phyloP scores from a whole-genome alignment of 2,888 invertebrate genomes.

The Chydorus sphaericus region DNA sequence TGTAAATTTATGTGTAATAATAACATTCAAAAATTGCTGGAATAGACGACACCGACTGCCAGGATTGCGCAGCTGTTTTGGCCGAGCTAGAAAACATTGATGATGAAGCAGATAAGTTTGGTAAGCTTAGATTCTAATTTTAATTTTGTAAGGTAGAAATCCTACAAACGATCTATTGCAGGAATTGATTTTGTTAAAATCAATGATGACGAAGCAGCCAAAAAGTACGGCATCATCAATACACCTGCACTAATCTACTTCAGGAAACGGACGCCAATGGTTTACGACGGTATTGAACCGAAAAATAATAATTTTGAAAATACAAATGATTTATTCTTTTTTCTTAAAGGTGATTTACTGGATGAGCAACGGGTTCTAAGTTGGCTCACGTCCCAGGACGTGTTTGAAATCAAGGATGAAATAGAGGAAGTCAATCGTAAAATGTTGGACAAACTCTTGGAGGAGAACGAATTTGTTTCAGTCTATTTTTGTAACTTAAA shows the following conservation, averaged over 20 bases:
- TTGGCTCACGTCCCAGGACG: slow-evolving; percentile 86
- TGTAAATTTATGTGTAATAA: too few relatives aligned
- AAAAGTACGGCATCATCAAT: slow-evolving; percentile 64
- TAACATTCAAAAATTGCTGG: slow-evolving; percentile 19
- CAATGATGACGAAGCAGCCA: slow-evolving; percentile 62
- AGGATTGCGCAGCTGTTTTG: slow-evolving; percentile 62
- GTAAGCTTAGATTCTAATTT: slow-evolving; percentile 27
- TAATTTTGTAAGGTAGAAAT: not conserved
- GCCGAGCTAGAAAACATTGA: slow-evolving; percentile 85
- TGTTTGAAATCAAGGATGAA: slow-evolving; percentile 88
- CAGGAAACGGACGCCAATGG: slow-evolving; percentile 62
- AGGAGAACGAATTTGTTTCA: slow-evolving; percentile 87
- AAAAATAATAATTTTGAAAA: not conserved
- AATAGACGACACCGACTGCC: slow-evolving; percentile 68
- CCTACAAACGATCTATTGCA: slow-evolving; percentile 17
- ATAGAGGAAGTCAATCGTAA: slow-evolving; percentile 94
- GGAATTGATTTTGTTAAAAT: slow-evolving; percentile 88
- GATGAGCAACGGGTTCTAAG: slow-evolving; percentile 71
- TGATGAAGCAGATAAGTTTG: slow-evolving; percentile 73
- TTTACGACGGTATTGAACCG: slow-evolving; percentile 71
- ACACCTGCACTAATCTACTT: slow-evolving; percentile 78
- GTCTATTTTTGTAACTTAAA: slow-evolving; percentile 80
- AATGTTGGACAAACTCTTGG: slow-evolving; percentile 85
- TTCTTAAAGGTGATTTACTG: slow-evolving; percentile 48
- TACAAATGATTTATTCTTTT: not conserved